Evolutionary conservation across 2,113 vertebrate species (phyloP), one percentile per base, ranked within the genome.

Genomic region (Cyanoramphus novaezelandiae): DNA sequence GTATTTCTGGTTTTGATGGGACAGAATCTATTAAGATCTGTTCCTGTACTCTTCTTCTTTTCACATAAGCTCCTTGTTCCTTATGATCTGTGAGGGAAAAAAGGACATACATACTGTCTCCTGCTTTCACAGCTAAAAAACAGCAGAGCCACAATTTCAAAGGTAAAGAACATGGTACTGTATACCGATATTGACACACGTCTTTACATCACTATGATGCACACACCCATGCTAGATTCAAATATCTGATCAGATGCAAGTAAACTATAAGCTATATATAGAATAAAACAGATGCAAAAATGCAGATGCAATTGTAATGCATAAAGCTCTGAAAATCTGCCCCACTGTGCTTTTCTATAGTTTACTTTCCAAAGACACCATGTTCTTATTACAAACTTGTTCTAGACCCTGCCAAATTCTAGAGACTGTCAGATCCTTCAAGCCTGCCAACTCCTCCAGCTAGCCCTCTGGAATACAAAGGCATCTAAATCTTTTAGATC

Each of bases 11-110:
- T 93, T 88, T 67, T 92, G 82, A 95, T 81, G 52, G 90, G 77
- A 71, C 29, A 88, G 82, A 93, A 90, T 93, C 65, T 89, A 81
- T 70, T 71, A 79, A 88, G 55, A 92, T 84, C 82, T 77, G 82
- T 46, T 83, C 55, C 71, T 52, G 50, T 52, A 60, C 39, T 75
- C 23, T 67, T 86, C 28, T 67, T 86, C 60, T 70, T 79, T 76
- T 86, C 72, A 83, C 24, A n/a, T 37, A 62, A 83, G 28, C 18
- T 81, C 90, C 95, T 95, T 95, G 62, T 92, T 93, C 64, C 69
- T 96, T 92, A 64, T 39, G 47, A 96, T 84, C 33, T 76, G 50
- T 23, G 10, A 28, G 9, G 33, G 65, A 28, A 2, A 2, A 68
- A 47, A 25, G 21, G 29, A 70, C 41, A 78, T 10, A 31, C 13